Evolutionary conservation across 30 jellyfish, hydroid and myxozoan species (phyloP).

Genomic region (Turritopsis dohrnii): DNA sequence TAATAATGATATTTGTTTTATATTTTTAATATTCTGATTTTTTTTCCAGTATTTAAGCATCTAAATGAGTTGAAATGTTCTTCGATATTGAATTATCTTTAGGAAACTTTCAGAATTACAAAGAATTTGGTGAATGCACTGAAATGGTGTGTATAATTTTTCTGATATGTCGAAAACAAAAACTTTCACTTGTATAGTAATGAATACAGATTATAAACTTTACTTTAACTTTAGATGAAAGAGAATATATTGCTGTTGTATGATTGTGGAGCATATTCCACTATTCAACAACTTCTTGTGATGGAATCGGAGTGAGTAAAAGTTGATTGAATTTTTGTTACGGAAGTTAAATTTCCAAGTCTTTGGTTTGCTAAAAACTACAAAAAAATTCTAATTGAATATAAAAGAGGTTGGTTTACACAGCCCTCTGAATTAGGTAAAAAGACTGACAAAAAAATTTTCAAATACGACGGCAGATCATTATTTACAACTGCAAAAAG

Average conservation of each 20-base stretch:
- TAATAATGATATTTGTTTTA: no score
- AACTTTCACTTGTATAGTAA: neutral
- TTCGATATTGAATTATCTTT: neutral
- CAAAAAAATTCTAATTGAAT: no score
- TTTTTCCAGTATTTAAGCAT: neutral
- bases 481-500: no score
- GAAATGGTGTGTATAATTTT: neutral
- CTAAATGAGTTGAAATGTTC: neutral
- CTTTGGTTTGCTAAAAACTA: no score
- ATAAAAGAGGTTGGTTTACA: no score
- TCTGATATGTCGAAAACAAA: neutral
- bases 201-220: neutral
- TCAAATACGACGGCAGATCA: no score
- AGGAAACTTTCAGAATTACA: neutral
- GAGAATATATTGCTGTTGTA: conserved; percentile 67
- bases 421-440: no score
- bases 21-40: no score
- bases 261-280: conserved; percentile 77
- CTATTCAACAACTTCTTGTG: conserved; percentile 67
- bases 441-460: no score
- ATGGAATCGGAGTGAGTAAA: conserved; percentile 93
- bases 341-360: no score
- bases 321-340: neutral
- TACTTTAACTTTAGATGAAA: conserved; percentile 50
- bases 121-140: neutral